Evolutionary conservation across 2,888 invertebrate species (phyloP), one percentile per base, ranked within the genome.

Genomic region (Erpobdella octoculata): DNA sequence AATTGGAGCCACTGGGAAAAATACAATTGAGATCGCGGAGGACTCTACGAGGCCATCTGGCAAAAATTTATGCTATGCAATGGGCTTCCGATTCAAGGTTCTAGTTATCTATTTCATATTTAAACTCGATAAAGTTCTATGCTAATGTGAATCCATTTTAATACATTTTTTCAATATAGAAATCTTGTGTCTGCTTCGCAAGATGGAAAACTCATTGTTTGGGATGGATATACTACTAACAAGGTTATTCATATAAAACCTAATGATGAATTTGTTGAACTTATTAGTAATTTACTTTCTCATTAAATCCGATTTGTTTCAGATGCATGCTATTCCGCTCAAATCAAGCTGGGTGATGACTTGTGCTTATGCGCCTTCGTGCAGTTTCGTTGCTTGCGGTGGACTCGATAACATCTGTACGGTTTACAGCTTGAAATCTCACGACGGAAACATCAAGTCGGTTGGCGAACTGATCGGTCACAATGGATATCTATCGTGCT

Each of bases 291-390:
- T 18, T 15, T 41, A 41, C n/a, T 41, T n/a, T n/a, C n/a, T n/a
- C n/a, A n/a, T n/a, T n/a, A n/a, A n/a, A n/a, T n/a, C n/a, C n/a
- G n/a, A 18, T 0, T 31, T 18, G 9, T 77, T 79, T 12, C 78
- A 86, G 86, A 86, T 86, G 84, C 98, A 98, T 86, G 98, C 98
- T 80, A 99, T 98, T 85, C 98, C 98, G 81, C 88, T 98, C 83
- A 91, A 98, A 33, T 97, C 97, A 73, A 96, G 95, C 82, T 98
- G 98, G 98, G 98, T 98, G 78, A 98, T 98, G 98, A 98, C 98
- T 78, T 98, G 98, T 88, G 97, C 98, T 82, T 99, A 99, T 87
- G 98, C 98, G 77, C 98, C 98, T 76, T 95, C 95, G 75, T 97
- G 98, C 80, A 94, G 92, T 82, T 99, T 92, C 86, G 98, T 99